Evolutionary conservation across 53 echinoderm and acorn worm genomes (phyloP).

Genomic region (Henricia sp.): DNA sequence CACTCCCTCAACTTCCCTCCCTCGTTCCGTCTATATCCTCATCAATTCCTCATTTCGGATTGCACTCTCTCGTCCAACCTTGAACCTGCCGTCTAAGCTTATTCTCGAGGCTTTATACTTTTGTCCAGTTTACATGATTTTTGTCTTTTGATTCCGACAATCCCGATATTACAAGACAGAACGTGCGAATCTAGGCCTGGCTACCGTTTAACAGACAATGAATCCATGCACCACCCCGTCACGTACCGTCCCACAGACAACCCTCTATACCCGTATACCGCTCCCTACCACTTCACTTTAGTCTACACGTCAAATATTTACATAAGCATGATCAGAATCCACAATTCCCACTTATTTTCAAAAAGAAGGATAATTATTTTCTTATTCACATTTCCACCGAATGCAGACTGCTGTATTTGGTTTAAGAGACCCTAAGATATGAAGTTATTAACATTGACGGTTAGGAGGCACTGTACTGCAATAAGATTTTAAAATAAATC

Average conservation of each 20-base stretch:
- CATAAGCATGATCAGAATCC: constrained; percentile 11
- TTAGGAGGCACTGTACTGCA: no score
- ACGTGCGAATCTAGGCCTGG: constrained; percentile 31
- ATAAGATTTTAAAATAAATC: no score
- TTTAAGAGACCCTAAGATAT: no score
- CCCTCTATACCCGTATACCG: neutral
- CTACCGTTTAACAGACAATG: constrained; percentile 9
- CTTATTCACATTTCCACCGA: neutral
- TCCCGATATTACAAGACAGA: constrained; percentile 35
- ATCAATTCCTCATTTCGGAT: neutral
- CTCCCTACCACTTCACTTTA: constrained; percentile 5
- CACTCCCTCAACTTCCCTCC: constrained; percentile 18
- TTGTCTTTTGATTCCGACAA: neutral
- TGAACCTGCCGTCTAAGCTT: constrained; percentile 1
- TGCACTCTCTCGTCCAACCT: constrained; percentile 22
- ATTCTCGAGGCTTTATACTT: neutral
- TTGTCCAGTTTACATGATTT: neutral
- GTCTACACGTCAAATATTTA: constrained; percentile 29
- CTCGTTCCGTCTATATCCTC: neutral
- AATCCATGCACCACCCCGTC: neutral
- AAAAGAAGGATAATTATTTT: constrained; percentile 37
- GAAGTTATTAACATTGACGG: no score
- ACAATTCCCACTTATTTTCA: constrained; percentile 46
- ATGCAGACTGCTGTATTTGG: no score
- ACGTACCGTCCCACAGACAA: no score